phyloP scores from a whole-genome alignment of 2,797 vertebrate genomes.

The Pagetopsis macropterus region DNA sequence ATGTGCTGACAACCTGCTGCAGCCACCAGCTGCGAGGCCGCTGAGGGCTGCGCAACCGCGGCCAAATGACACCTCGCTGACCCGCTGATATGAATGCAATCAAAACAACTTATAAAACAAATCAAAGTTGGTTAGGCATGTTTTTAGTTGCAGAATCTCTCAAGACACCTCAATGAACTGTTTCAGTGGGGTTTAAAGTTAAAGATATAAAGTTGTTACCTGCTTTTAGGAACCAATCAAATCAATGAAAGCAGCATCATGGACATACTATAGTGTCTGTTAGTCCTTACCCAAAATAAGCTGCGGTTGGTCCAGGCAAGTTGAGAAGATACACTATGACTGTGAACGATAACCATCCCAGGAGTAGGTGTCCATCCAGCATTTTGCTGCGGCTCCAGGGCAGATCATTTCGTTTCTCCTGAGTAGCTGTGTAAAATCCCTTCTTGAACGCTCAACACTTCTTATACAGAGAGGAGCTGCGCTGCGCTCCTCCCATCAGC shows the following conservation, averaged over 20 bases:
- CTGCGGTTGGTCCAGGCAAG: slow-evolving; percentile 89
- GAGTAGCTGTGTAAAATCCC: slow-evolving; percentile 88
- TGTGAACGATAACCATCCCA: slow-evolving; percentile 94
- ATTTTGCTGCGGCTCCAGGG: slow-evolving; percentile 97
- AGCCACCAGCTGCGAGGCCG: slow-evolving; percentile 61
- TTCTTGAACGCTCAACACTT: slow-evolving; percentile 83
- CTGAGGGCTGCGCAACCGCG: slow-evolving; percentile 32
- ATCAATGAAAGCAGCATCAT: slow-evolving; percentile 68
- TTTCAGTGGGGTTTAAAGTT: not conserved
- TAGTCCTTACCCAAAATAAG: slow-evolving; percentile 94
- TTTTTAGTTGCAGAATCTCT: no score
- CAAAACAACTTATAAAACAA: not conserved
- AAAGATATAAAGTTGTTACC: slow-evolving; percentile 18
- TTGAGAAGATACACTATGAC: slow-evolving; percentile 85
- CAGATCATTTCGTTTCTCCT: slow-evolving; percentile 97
- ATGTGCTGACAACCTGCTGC: slow-evolving; percentile 65
- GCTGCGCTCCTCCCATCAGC: slow-evolving; percentile 83
- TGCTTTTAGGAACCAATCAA: slow-evolving; percentile 58
- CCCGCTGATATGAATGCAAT: slow-evolving; percentile 21
- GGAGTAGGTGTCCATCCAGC: slow-evolving; percentile 96
- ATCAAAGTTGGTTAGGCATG: not conserved
- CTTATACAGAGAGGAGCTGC: slow-evolving; percentile 85
- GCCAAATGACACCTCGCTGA: slow-evolving; percentile 53
- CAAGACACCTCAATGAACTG: not conserved
- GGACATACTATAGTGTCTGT: slow-evolving; percentile 9